Base-by-base conservation (phyloP, 2,888 invertebrate genomes). In the Trissolcus japonicus region DNA sequence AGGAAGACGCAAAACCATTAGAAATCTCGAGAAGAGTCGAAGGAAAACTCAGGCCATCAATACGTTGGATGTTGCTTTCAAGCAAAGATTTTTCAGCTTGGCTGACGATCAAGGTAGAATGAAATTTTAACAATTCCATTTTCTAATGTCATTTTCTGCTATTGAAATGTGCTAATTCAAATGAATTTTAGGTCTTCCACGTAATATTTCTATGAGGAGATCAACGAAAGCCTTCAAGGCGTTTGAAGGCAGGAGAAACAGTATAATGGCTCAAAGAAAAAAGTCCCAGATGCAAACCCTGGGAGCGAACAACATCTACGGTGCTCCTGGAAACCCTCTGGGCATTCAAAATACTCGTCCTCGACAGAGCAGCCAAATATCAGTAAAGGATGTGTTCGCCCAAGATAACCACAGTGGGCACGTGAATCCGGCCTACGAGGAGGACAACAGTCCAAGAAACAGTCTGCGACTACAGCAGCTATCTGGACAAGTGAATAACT, bases 41-140 rank as follows among this genome's bases (percentile, higher is more conserved):
- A 94, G 96, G 87, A 95, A 95, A 86, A 94, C 96, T 83, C 93
- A 96, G 74, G 96, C 97, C 82, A 96, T 97, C 82, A 97, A 97
- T 82, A 98, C 98, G 0, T 91, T 98, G 75, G 98, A 98, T 88
- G 98, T 98, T 46, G 98, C 98, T 0, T 98, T 98, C 91, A 95
- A 96, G 86, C 97, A 97, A 86, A 92, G 98, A 69, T 98, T 98
- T 91, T 94, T 95, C 80, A 95, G 95, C 86, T 92, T 95, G 90
- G 94, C 95, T 13, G 95, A 95, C 87, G 84, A 84, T 40, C 82
- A 85, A 68, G 89, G 88, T 86, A 65, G 75, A 2, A 4, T 43
- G 11, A 43, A 16, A 46, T n/a, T n/a, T n/a, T n/a, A n/a, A n/a
- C n/a, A 46, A 46, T 2, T n/a, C n/a, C 4, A 51, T 19, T 19